Evolutionary conservation across 1,140 invertebrate species (phyloP).

Genomic region (Calycopis cecrops): DNA sequence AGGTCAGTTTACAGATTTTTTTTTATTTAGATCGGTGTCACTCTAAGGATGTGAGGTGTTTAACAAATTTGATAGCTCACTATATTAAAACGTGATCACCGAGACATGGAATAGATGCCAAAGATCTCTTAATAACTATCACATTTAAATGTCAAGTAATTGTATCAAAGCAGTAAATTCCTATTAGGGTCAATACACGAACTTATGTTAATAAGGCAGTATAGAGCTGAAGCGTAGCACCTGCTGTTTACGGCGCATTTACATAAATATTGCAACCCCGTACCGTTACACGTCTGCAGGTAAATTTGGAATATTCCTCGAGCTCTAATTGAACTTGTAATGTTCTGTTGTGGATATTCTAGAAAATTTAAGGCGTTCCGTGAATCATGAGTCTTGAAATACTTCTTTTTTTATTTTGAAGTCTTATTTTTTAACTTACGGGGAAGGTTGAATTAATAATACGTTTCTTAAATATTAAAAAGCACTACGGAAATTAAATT

Average conservation of each 20-base stretch:
- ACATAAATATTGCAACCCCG: constrained; percentile 29
- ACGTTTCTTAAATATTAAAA: too few species aligned
- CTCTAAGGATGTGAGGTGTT: too few species aligned
- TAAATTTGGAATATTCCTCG: constrained; percentile 14
- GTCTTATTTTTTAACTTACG: too few species aligned
- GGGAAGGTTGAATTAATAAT: too few species aligned
- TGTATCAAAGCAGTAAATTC: constrained; percentile 8
- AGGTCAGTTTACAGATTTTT: too few species aligned
- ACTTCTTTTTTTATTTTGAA: neutral
- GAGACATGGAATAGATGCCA: too few species aligned
- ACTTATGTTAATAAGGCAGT: constrained; percentile 31
- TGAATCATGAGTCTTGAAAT: neutral
- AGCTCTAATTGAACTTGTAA: constrained; percentile 13
- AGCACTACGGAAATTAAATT: too few species aligned
- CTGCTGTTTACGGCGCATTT: constrained; percentile 28
- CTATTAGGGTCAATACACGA: constrained; percentile 19
- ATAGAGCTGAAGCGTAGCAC: constrained; percentile 19
- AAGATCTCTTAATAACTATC: too few species aligned
- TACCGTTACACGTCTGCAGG: constrained; percentile 14
- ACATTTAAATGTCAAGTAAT: neutral
- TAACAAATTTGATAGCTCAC: too few species aligned
- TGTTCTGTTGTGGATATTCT: constrained; percentile 1
- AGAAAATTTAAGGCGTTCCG: constrained; percentile 3
- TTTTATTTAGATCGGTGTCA: too few species aligned
- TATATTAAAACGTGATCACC: too few species aligned